These are phyloP conservation scores for Sitophilus oryzae DNA, from an alignment of 1,140 invertebrate genomes.

Conservation along the genomic window DNA sequence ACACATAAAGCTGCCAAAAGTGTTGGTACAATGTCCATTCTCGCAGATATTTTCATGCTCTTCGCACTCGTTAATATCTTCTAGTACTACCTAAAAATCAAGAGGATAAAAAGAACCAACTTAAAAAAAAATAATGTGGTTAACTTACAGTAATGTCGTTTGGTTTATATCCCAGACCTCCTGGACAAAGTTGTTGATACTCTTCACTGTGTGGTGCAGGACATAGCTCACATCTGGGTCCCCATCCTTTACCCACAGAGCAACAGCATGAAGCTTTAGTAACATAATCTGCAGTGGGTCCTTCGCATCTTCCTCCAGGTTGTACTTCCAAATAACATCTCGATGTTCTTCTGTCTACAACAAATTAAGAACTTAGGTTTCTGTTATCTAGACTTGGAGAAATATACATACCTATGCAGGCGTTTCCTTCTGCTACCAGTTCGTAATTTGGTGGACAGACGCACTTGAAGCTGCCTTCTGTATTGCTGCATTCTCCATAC, in stretches of 20 bases:
- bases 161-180: constrained; percentile 76
- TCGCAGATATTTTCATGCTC: constrained; percentile 71
- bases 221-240: constrained; percentile 74
- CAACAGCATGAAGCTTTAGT: constrained; percentile 82
- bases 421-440: constrained; percentile 64
- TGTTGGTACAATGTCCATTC: constrained; percentile 84
- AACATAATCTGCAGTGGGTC: constrained; percentile 56
- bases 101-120: not conserved
- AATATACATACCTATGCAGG: constrained; percentile 60
- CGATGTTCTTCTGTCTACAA: constrained; percentile 69
- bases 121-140: not conserved
- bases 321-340: constrained; percentile 66
- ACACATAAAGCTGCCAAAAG: constrained; percentile 80
- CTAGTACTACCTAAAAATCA: constrained; percentile 57
- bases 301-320: constrained; percentile 44
- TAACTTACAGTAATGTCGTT: constrained; percentile 67
- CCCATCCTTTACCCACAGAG: constrained; percentile 79
- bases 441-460: constrained; percentile 66
- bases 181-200: constrained; percentile 73
- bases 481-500: constrained; percentile 76
- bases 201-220: constrained; percentile 64
- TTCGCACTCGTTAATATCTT: constrained; percentile 80
- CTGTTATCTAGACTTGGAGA: not conserved
- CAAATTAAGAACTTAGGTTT: no score
- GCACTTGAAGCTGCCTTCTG: constrained; percentile 73